These are phyloP conservation scores for Spatulosminthurus flaviceps DNA, from an alignment of 2,888 invertebrate genomes.

Conservation along the genomic window DNA sequence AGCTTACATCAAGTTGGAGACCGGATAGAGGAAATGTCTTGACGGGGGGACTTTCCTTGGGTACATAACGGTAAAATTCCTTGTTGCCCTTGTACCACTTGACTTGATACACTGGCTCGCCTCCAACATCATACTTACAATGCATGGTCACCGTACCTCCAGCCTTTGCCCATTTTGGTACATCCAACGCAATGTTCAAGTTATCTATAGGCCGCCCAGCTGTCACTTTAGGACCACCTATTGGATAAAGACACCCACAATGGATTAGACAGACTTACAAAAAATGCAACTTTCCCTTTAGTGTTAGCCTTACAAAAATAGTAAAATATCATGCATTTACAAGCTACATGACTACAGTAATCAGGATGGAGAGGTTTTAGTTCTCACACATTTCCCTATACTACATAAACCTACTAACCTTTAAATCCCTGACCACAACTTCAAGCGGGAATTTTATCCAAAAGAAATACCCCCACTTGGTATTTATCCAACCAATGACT, in stretches of 20 bases:
- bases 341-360: no score
- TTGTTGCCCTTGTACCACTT: slow-evolving; percentile 63
- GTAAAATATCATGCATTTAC: no score
- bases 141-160: slow-evolving; percentile 55
- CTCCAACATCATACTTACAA: slow-evolving; percentile 59
- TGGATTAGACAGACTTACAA: neutral
- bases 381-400: no score
- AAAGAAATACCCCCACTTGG: no score
- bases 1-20: slow-evolving; percentile 62
- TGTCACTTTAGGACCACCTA: slow-evolving; percentile 51
- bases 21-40: slow-evolving; percentile 60
- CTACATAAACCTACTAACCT: no score
- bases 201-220: slow-evolving; percentile 18
- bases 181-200: slow-evolving; percentile 53
- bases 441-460: no score
- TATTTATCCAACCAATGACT: no score
- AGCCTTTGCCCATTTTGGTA: slow-evolving; percentile 54
- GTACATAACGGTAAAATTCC: slow-evolving; percentile 62
- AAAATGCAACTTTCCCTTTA: neutral
- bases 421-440: no score
- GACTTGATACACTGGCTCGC: slow-evolving; percentile 59
- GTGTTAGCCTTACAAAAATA: no score
- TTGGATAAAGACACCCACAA: slow-evolving; percentile 31
- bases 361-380: no score
- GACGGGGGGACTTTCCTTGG: slow-evolving; percentile 60